Conservation (phyloP, 2,113 vertebrate genomes). For the Labeo rohita region DNA sequence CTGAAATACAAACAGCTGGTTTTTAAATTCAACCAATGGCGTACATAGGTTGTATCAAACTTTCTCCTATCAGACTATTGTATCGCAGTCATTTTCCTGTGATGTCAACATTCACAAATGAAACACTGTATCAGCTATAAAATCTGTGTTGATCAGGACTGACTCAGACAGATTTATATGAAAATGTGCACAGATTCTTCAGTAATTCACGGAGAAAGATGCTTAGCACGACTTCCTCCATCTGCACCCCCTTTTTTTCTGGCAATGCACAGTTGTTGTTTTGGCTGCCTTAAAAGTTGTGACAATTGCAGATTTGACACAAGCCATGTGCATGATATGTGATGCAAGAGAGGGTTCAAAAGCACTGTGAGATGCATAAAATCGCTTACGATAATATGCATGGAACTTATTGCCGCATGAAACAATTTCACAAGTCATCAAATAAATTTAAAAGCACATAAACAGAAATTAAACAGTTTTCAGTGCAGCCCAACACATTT, state of each 20-base stretch:
- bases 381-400: neutral
- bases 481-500: constrained; percentile 39
- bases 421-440: neutral
- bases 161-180: constrained; percentile 30
- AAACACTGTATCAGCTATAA: constrained; percentile 20
- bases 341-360: constrained; percentile 17
- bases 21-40: neutral
- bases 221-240: constrained; percentile 44
- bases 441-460: neutral
- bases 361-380: neutral
- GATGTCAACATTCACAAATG: neutral
- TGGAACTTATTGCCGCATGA: neutral
- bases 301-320: constrained; percentile 41
- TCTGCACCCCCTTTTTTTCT: constrained; percentile 39
- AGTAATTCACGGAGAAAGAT: constrained; percentile 22
- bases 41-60: neutral
- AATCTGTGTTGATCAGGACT: constrained; percentile 40
- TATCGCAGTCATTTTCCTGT: constrained; percentile 1
- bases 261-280: constrained; percentile 46
- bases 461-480: constrained; percentile 24
- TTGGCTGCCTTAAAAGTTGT: constrained; percentile 53
- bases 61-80: neutral
- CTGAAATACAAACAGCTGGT: constrained; percentile 7
- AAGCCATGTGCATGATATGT: constrained; percentile 32
- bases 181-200: constrained; percentile 12